Percentiles rank a stretch among this genome's conserved stretches.
Conservation (phyloP, 2,797 vertebrate species). For the Sebastes iracundus region DNA sequence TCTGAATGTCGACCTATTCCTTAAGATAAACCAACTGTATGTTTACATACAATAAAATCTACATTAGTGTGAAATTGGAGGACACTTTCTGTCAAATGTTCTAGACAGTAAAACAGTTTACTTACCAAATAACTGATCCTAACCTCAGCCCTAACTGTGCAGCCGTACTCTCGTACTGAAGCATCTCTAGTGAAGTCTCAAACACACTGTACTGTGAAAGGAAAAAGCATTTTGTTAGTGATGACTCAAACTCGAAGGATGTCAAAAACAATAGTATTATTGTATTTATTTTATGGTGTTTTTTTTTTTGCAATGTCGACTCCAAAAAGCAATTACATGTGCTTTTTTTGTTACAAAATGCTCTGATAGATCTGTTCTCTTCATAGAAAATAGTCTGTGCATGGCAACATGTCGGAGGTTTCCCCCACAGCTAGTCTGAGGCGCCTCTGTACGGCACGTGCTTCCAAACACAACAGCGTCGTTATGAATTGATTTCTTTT, state of each 20-base stretch:
- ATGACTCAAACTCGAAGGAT: conserved; percentile 28
- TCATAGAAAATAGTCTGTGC: conserved; percentile 51
- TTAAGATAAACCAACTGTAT: not conserved
- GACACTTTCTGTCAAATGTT: not conserved
- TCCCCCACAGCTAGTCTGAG: not conserved
- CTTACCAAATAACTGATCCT: not conserved
- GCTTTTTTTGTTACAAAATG: conserved; percentile 60
- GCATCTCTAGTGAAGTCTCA: not conserved
- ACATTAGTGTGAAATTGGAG: not conserved
- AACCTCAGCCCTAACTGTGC: not conserved
- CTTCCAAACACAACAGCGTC: conserved; percentile 43
- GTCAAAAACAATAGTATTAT: conserved; percentile 44
- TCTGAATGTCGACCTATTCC: not conserved
- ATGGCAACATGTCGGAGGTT: conserved; percentile 13
- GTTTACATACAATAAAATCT: not conserved
- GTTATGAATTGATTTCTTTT: not conserved
- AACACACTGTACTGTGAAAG: not conserved
- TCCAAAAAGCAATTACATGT: conserved; percentile 59
- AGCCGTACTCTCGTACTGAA: not conserved
- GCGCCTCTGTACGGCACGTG: conserved; percentile 9
- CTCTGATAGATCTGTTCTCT: conserved; percentile 50
- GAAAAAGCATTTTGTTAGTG: not conserved
- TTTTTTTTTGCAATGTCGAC: conserved; percentile 37
- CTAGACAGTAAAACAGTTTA: not conserved
- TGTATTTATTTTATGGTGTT: conserved; percentile 42